Evolutionary conservation across 2,888 invertebrate genomes (phyloP), one percentile per base, ranked within the genome.

Genomic region (Chalcis sispes): DNA sequence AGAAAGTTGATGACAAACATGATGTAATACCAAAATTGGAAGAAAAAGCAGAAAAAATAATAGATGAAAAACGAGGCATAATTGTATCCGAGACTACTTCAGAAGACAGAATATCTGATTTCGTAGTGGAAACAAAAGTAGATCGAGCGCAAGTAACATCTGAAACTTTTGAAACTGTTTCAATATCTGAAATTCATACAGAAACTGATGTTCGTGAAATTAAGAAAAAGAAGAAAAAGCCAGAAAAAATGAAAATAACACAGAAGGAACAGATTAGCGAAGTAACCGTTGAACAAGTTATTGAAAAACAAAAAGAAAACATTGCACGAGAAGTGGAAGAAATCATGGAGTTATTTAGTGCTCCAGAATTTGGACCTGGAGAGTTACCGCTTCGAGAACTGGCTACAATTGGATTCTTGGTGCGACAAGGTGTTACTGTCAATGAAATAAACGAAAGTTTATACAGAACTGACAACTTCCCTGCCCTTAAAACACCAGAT

Each of bases 341-440:
- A 85, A 90, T 95, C 32, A 90, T 96, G 80, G 93, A 94, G 81
- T 91, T 93, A 13, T 91, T 96, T 23, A 93, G 93, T 81, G 94
- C 93, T 1, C 93, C 93, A 84, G 94, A 95, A 82, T 96, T 96
- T 85, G 95, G 95, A 0, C 92, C 94, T 5, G 95, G 95, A 10
- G 94, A 95, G 89, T 92, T 92, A 27, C 95, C 96, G 0, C 89
- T 96, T 61, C 90, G 94, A 66, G 96, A 96, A 90, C 89, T 96
- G 73, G 96, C 95, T 10, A 95, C 95, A 82, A 95, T 96, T 77
- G 95, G 95, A 27, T 93, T 94, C 81, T 90, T 96, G 82, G 90
- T 96, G 75, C 91, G 93, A 79, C 93, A 93, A 81, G 96, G 96
- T 20, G 91, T 95, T 42, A 92, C 93, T 1, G 93, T 93, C 1